These are phyloP conservation scores for Sinodicranocentrus sp. DNA, from an alignment of 2,888 invertebrate species.

Conservation along the genomic window DNA sequence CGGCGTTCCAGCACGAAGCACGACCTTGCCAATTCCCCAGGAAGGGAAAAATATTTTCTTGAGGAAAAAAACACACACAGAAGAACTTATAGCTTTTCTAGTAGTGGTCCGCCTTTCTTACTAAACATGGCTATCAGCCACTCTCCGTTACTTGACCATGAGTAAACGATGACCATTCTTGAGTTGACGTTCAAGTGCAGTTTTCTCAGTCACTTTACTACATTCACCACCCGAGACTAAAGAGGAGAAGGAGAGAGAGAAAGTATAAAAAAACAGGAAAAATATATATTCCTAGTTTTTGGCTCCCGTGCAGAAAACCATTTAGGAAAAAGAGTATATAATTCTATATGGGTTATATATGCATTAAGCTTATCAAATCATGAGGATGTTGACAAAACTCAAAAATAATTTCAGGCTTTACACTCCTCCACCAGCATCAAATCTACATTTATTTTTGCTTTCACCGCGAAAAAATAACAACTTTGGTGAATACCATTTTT, in stretches of 20 bases:
- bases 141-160: constrained; percentile 15
- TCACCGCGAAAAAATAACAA: no score
- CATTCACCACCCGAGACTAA: not conserved
- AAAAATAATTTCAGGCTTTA: no score
- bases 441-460: no score
- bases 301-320: not conserved
- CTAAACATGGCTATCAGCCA: constrained; percentile 1
- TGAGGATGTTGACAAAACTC: no score
- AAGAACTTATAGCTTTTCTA: constrained; percentile 15
- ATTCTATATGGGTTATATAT: no score
- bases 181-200: constrained; percentile 59
- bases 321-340: not conserved
- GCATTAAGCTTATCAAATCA: no score
- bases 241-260: constrained; percentile 9
- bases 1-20: constrained; percentile 37
- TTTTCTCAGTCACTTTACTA: constrained; percentile 26
- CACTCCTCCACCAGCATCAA: no score
- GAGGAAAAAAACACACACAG: constrained; percentile 12
- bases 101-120: constrained; percentile 4
- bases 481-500: no score
- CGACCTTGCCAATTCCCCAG: constrained; percentile 59
- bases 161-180: constrained; percentile 59
- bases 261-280: no score
- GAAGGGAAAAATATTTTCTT: constrained; percentile 2
- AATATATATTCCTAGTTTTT: not conserved